Evolutionary conservation across 2,888 invertebrate species (phyloP).

Genomic region (Dicycla oo): DNA sequence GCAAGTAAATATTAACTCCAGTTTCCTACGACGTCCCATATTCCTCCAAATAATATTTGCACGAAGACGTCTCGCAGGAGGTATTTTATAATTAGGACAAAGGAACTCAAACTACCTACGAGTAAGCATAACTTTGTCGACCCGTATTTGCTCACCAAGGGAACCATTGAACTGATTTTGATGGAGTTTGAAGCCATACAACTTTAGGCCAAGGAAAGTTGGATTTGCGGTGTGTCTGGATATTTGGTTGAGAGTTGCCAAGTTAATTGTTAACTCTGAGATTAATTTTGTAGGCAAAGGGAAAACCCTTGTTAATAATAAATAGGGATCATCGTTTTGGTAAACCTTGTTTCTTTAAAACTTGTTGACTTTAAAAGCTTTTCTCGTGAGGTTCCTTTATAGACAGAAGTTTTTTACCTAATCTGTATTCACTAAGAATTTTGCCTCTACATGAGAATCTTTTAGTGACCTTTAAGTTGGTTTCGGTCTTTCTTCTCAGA

Average conservation of each 20-base stretch:
- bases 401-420: no score
- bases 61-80: slow-evolving; percentile 31
- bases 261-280: slow-evolving; percentile 24
- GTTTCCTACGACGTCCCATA: neutral
- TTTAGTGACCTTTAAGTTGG: no score
- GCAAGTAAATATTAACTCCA: neutral
- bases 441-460: no score
- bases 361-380: no score
- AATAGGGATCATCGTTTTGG: no score
- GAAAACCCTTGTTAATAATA: slow-evolving; percentile 14
- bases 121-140: slow-evolving; percentile 23
- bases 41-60: slow-evolving; percentile 28
- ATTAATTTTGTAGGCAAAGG: slow-evolving; percentile 1
- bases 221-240: slow-evolving; percentile 27
- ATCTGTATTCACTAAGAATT: no score
- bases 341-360: no score
- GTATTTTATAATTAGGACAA: slow-evolving; percentile 43
- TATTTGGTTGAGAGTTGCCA: slow-evolving; percentile 29
- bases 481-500: no score
- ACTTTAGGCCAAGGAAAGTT: slow-evolving; percentile 45
- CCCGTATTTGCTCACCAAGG: slow-evolving; percentile 44
- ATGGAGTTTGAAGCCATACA: slow-evolving; percentile 56
- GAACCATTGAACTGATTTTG: slow-evolving; percentile 60
- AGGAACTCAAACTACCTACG: slow-evolving; percentile 43
- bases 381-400: no score